Conservation (phyloP, 2,113 vertebrate species). For the Microcebus griseorufus region DNA sequence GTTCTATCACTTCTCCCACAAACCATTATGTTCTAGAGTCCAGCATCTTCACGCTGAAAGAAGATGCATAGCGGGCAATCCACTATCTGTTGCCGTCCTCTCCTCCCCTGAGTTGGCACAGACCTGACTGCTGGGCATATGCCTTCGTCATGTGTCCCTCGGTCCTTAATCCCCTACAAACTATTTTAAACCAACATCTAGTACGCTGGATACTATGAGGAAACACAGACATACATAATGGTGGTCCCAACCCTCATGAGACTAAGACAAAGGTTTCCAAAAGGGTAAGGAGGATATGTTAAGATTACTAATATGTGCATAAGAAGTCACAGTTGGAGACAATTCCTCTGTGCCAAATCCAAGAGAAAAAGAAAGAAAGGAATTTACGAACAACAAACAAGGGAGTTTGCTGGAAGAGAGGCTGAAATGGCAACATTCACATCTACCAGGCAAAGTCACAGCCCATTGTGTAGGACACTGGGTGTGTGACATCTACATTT, state of each 20-base stretch:
- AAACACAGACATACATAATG: not conserved
- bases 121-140: accelerated
- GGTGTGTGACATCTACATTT: accelerated
- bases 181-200: not conserved
- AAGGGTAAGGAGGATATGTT: not conserved
- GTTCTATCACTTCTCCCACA: not conserved
- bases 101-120: not conserved
- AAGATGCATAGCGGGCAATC: not conserved
- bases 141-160: not conserved
- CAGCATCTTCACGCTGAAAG: not conserved
- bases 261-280: not conserved
- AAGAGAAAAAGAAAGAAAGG: not conserved
- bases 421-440: not conserved
- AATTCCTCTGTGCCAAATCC: not conserved
- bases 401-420: not conserved
- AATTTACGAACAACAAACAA: not conserved
- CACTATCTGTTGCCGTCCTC: too few species aligned
- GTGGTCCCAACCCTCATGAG: too few species aligned
- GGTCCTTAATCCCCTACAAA: not conserved
- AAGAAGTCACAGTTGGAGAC: not conserved
- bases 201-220: not conserved
- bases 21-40: not conserved
- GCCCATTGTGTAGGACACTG: not conserved
- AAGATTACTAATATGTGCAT: not conserved
- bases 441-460: not conserved